phyloP scores from a whole-genome alignment of 2,888 invertebrate genomes.

The Plagodis dolabraria region DNA sequence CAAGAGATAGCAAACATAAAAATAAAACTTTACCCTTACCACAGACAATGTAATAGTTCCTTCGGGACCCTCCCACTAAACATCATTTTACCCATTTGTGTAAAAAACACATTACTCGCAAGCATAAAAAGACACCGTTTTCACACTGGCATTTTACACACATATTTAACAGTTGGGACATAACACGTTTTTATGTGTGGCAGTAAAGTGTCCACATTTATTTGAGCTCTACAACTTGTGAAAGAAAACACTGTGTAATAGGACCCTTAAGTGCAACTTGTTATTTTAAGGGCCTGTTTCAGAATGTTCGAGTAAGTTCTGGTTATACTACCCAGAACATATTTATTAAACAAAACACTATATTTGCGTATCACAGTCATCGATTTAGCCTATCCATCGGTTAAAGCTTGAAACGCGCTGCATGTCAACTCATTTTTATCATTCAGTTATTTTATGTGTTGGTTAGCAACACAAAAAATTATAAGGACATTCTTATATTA shows the following conservation, averaged over 20 bases:
- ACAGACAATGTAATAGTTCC: too few relatives aligned
- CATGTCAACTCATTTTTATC: too few relatives aligned
- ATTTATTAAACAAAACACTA: too few relatives aligned
- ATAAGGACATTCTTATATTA: too few relatives aligned
- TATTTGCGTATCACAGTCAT: too few relatives aligned
- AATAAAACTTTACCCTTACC: conserved; percentile 4
- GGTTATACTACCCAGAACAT: too few relatives aligned
- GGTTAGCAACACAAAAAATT: too few relatives aligned
- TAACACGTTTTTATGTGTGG: conserved; percentile 24
- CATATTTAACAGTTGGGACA: conserved; percentile 2
- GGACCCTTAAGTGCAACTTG: not conserved
- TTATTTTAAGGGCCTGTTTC: conserved; percentile 11
- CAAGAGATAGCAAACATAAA: conserved; percentile 6
- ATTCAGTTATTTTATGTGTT: too few relatives aligned
- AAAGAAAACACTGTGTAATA: conserved; percentile 7
- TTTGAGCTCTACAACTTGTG: conserved; percentile 25
- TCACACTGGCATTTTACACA: conserved; percentile 3
- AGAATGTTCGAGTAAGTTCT: too few relatives aligned
- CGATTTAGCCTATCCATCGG: too few relatives aligned
- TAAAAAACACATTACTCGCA: conserved; percentile 4
- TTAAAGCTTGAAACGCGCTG: too few relatives aligned
- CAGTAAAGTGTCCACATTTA: conserved; percentile 33
- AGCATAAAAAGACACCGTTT: not conserved
- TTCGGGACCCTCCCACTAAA: not conserved
- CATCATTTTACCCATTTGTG: conserved; percentile 7